Evolutionary conservation across 2,113 vertebrate genomes (phyloP), one percentile per base, ranked within the genome.

Genomic region (Columba janthina): DNA sequence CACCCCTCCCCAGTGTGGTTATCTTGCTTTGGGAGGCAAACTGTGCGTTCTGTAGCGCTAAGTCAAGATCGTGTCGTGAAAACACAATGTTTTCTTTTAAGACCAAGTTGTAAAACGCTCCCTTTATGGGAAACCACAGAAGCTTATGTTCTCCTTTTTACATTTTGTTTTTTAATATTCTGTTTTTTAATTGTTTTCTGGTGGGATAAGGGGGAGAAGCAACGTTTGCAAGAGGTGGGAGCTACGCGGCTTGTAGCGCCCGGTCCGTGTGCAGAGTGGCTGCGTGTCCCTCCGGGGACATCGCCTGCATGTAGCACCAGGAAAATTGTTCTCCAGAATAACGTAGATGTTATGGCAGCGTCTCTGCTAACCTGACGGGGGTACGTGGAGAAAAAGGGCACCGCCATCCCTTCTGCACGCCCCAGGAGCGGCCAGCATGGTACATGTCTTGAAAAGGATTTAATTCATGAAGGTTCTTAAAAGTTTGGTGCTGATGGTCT

Each of bases 41-140:
- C 17, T 8, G 42, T 17, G 11, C 42, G 15, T 29, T 78, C 81
- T 42, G 70, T 34, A 48, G 40, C 40, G 36, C 32, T 5, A 6
- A 78, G 56, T 78, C 28, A 12, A 70, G 54, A 54, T 7, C 0
- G 2, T 13, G 40, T 25, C 0, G 0, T 10, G 42, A 74, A 67
- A 92, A 83, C 31, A 83, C 42, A 51, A 67, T 66, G 64, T 58
- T 71, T 72, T 62, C 6, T 32, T 92, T 92, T 64, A 84, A 64
- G 15, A 26, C 4, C 7, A 1, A 80, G 38, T 64, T 78, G 65
- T 84, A 64, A 81, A 94, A 54, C 19, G 1, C 24, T 80, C 19
- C 51, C 38, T 88, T 90, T 71, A 60, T 84, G 85, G 38, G 69
- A 61, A 95, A 86, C 26, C 25, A n/a, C 75, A 53, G 86, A 90